Evolutionary conservation across 92 coral and sea anemone genomes (phyloP).

Genomic region (Plumapathes pennacea): DNA sequence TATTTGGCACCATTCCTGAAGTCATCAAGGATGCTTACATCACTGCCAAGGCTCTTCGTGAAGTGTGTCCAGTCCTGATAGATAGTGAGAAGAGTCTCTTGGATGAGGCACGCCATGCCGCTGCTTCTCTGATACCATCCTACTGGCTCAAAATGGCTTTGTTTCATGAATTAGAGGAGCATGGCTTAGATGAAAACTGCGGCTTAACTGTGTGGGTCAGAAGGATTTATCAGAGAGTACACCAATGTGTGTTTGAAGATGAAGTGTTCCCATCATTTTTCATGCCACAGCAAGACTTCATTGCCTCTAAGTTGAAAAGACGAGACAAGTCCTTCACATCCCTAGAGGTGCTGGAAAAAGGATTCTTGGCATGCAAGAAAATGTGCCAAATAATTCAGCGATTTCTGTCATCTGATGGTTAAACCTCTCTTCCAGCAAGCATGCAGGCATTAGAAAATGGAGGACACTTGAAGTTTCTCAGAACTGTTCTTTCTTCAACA

Average conservation of each 20-base stretch:
- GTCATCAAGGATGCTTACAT: slow-evolving; percentile 42
- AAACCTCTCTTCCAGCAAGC: too few species aligned
- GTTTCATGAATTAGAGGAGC: slow-evolving; percentile 31
- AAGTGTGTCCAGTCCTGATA: slow-evolving; percentile 21
- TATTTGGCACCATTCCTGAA: slow-evolving; percentile 43
- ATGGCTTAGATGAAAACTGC: slow-evolving; percentile 24
- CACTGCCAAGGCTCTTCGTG: slow-evolving; percentile 44
- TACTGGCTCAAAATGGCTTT: slow-evolving; percentile 52
- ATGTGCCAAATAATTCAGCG: slow-evolving; percentile 32
- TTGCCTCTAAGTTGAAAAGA: slow-evolving; percentile 20
- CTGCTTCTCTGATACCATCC: slow-evolving; percentile 22
- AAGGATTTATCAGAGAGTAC: slow-evolving; percentile 23
- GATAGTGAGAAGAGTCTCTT: slow-evolving; percentile 3
- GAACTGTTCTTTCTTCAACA: too few species aligned
- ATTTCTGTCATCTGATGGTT: slow-evolving; percentile 7
- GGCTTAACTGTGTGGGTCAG: slow-evolving; percentile 38
- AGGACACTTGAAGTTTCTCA: too few species aligned
- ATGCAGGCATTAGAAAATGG: too few species aligned
- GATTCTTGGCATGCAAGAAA: slow-evolving; percentile 27
- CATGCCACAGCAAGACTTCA: slow-evolving; percentile 34
- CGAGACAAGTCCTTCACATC: slow-evolving; percentile 3
- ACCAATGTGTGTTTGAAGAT: slow-evolving; percentile 6
- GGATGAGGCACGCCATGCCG: background rate
- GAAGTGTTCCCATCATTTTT: slow-evolving; percentile 25
- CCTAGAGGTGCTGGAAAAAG: slow-evolving; percentile 13